phyloP scores from a whole-genome alignment of 2,888 invertebrate genomes.

The Polydrusus tereticollis region DNA sequence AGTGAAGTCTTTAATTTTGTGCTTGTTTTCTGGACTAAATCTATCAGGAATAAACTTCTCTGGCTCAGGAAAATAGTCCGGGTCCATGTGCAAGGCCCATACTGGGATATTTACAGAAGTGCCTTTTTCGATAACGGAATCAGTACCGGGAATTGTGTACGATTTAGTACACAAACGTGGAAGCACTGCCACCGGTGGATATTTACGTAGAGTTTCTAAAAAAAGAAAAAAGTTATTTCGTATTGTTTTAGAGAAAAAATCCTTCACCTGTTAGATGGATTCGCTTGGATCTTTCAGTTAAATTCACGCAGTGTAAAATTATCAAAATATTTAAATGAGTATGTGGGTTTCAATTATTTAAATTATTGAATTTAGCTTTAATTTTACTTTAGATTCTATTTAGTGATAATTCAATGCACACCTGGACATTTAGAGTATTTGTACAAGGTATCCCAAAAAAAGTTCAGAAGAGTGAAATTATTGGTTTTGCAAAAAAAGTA shows the following conservation, averaged over 20 bases:
- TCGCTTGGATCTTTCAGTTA: no score
- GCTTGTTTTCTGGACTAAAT: constrained; percentile 51
- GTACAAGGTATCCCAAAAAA: no score
- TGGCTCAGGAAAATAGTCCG: constrained; percentile 63
- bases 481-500: no score
- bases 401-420: no score
- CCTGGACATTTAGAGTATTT: no score
- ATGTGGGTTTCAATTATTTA: background rate
- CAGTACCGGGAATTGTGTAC: constrained; percentile 12
- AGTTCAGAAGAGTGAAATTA: no score
- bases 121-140: constrained; percentile 11
- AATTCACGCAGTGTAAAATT: no score
- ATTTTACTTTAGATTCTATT: no score
- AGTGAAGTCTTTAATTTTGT: constrained; percentile 1
- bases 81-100: constrained; percentile 58
- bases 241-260: no score
- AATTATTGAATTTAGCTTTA: no score
- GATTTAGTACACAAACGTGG: constrained; percentile 20
- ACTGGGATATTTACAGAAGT: constrained; percentile 52
- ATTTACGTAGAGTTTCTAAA: constrained; percentile 26
- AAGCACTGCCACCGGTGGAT: constrained; percentile 12
- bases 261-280: no score
- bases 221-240: background rate
- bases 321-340: no score
- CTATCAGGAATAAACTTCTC: constrained; percentile 65